Evolutionary conservation across 2,888 invertebrate genomes (phyloP), one percentile per base, ranked within the genome.

Genomic region (Ferdinandea cuprea): DNA sequence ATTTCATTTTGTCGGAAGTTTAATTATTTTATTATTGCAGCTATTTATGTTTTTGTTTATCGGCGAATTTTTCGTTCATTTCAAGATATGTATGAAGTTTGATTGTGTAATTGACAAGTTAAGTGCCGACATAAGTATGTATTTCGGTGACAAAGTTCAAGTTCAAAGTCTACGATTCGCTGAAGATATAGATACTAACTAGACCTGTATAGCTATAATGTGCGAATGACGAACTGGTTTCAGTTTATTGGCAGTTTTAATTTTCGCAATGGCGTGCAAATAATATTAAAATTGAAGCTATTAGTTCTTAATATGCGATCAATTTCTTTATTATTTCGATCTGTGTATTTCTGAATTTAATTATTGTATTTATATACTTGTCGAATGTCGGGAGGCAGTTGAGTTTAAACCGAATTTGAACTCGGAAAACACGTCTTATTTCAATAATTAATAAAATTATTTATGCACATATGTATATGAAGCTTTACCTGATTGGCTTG

Each of bases 111-210:
- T 30, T 2, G 8, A 50, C 50, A 30, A 50, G 44, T 30, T 17
- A 37, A 15, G 2, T 19, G 37, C 40, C 37, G 56, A 5, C 21
- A 32, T 40, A n/a, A n/a, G n/a, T n/a, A n/a, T n/a, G 1, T 17
- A 25, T 48, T 25, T 21, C 7, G 2, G 25, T 37, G 63, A 25
- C 63, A 63, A 63, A 63, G 63, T 63, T 63, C 63, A 63, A 50
- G 63, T 25, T 15, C 35, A 63, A 63, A 50, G 50, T 50, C 50
- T 48, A n/a, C 48, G 6, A 19, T 21, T 56, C 19, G 8, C 44
- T 19, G 17, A 3, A 19, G 1, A 11, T 19, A 11, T 11, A 6
- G 2, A 1, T 4, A 35, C 11, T 35, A 9, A 35, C 35, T 35
- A 4, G 35, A 11, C 2, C 11, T 11, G n/a, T 35, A 11, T 32